phyloP scores from a whole-genome alignment of 2,888 invertebrate genomes.

The Cheilosia scutellata region DNA sequence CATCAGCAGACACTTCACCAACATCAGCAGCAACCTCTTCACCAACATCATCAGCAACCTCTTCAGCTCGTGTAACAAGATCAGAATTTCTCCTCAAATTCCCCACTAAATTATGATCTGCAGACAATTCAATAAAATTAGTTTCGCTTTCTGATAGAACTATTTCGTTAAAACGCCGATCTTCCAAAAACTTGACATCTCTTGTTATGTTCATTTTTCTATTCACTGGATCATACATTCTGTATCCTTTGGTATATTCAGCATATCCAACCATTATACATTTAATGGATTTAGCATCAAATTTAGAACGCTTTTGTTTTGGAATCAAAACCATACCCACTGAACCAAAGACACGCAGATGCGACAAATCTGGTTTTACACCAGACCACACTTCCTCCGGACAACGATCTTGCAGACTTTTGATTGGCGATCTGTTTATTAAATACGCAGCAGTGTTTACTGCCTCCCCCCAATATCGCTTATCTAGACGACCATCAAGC shows the following conservation, averaged over 20 bases:
- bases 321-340: constrained; percentile 29
- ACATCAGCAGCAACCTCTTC: background rate
- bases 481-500: constrained; percentile 32
- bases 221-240: constrained; percentile 1
- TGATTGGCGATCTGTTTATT: constrained; percentile 21
- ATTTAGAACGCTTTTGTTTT: constrained; percentile 11
- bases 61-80: background rate
- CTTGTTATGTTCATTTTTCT: constrained; percentile 1
- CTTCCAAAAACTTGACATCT: constrained; percentile 22
- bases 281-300: constrained; percentile 29
- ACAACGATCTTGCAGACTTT: constrained; percentile 69
- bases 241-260: constrained; percentile 7
- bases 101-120: constrained; percentile 32
- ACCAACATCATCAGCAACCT: background rate
- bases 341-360: constrained; percentile 81
- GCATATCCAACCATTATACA: constrained; percentile 29
- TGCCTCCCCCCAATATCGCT: constrained; percentile 69
- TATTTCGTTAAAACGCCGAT: constrained; percentile 11
- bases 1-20: background rate
- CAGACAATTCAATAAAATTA: background rate
- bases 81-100: constrained; percentile 12
- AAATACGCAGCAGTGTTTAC: constrained; percentile 69
- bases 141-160: background rate
- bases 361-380: constrained; percentile 78
- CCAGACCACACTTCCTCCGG: constrained; percentile 81